Percentiles rank a stretch among this genome's conserved stretches.
Conservation (phyloP, 2,113 vertebrate species). For the Tympanuchus pallidicinctus region DNA sequence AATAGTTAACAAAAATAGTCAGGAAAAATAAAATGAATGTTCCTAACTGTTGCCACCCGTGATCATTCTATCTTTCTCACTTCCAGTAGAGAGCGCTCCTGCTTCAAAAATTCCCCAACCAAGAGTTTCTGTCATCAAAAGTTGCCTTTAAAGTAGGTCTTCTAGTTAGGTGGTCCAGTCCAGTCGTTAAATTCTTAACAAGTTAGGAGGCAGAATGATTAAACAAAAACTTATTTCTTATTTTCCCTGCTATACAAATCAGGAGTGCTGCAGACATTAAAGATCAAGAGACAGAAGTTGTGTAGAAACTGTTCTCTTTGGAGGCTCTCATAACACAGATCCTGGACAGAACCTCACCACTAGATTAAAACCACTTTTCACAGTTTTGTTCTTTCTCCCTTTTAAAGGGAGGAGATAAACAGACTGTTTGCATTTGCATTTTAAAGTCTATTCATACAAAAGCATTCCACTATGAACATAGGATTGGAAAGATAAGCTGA, state of each 20-base stretch:
- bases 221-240: conserved; percentile 78
- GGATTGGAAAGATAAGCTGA: neutral
- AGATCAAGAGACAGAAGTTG: conserved; percentile 65
- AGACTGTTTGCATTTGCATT: neutral
- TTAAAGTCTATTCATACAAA: conserved; percentile 5
- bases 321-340: conserved; percentile 58
- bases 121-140: conserved; percentile 12
- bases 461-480: neutral
- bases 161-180: conserved; percentile 79
- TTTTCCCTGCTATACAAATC: conserved; percentile 64
- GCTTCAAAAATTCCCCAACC: conserved; percentile 55
- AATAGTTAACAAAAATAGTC: neutral
- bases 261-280: conserved; percentile 49
- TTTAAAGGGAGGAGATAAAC: neutral
- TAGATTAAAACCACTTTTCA: conserved; percentile 21
- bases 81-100: conserved; percentile 77
- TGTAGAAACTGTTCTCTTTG: conserved; percentile 49
- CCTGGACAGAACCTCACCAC: conserved; percentile 31
- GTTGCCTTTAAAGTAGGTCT: conserved; percentile 55
- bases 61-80: neutral
- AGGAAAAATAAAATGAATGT: neutral
- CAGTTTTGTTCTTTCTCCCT: neutral
- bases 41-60: neutral
- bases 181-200: conserved; percentile 56
- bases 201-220: conserved; percentile 69